A percentile compares a stretch with the other conserved stretches of the same genome.
phyloP scores from a whole-genome alignment of 1,140 invertebrate species.

The Tetramorium parvispinum region DNA sequence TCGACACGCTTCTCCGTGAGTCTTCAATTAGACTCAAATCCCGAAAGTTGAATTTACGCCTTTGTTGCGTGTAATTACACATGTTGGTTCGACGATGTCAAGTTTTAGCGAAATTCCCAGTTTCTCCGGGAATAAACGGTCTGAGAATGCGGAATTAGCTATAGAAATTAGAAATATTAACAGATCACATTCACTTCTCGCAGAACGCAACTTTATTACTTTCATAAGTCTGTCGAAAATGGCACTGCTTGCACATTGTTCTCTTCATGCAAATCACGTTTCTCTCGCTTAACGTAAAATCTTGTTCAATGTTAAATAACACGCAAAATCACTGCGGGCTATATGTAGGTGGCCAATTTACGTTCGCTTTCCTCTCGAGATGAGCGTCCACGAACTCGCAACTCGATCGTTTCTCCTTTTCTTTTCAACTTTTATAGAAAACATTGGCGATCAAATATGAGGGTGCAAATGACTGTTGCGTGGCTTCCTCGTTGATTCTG shows the following conservation, averaged over 20 bases:
- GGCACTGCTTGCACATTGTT: constrained; percentile 61
- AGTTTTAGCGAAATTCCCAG: neutral
- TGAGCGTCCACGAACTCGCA: neutral
- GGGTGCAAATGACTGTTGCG: constrained; percentile 66
- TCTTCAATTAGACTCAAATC: neutral
- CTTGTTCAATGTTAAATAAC: neutral
- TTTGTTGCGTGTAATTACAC: neutral
- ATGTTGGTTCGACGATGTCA: neutral
- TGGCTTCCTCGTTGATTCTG: neutral
- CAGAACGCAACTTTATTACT: constrained; percentile 70
- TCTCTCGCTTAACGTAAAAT: neutral
- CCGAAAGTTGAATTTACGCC: neutral
- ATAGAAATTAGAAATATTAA: constrained; percentile 74
- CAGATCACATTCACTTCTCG: constrained; percentile 72
- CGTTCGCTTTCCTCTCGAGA: neutral
- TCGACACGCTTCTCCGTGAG: neutral
- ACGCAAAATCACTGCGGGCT: neutral
- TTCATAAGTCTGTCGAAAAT: constrained; percentile 69
- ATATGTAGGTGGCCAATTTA: neutral
- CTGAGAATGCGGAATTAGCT: constrained; percentile 68
- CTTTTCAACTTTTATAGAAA: constrained; percentile 48
- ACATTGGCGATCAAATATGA: constrained; percentile 60
- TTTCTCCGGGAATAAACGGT: neutral
- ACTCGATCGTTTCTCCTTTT: constrained; percentile 5
- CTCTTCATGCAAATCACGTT: constrained; percentile 20